A percentile compares a stretch with the other conserved stretches of the same genome.
Conservation (phyloP, 2,888 invertebrate genomes). For the Tetanocera ferruginea region DNA sequence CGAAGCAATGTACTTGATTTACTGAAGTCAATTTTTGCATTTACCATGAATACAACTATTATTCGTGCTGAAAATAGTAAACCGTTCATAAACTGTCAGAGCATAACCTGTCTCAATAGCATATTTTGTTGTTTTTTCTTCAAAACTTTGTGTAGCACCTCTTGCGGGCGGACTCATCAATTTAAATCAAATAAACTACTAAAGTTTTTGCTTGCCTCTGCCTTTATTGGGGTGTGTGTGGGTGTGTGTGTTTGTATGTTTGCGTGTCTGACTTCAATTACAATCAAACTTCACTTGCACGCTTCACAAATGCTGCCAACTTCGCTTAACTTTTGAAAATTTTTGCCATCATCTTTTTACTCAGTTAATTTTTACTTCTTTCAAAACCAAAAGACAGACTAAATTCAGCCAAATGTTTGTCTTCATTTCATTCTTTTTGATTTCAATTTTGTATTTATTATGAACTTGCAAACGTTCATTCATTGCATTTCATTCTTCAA, state of each 20-base stretch:
- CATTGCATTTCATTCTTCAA: slow-evolving; percentile 14
- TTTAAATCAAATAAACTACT: slow-evolving; percentile 6
- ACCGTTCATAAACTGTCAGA: background rate
- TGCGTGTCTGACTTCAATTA: background rate
- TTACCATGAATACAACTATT: background rate
- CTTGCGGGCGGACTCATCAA: slow-evolving; percentile 1
- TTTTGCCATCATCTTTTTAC: background rate
- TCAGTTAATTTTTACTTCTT: background rate
- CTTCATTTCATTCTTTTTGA: slow-evolving; percentile 42
- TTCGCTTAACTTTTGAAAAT: background rate
- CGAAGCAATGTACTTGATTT: background rate
- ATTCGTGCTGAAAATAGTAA: background rate
- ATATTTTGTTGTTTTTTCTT: too few relatives aligned
- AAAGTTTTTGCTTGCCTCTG: background rate
- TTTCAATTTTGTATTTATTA: slow-evolving; percentile 46
- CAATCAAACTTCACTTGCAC: background rate
- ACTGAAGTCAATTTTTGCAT: background rate
- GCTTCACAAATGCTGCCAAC: background rate
- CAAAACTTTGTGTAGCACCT: too few relatives aligned
- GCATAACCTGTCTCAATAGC: too few relatives aligned
- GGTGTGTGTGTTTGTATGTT: background rate
- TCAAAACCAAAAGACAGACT: too few relatives aligned
- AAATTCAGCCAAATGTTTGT: slow-evolving; percentile 38
- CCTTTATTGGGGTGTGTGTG: background rate
- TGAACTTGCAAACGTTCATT: slow-evolving; percentile 28